Base-by-base conservation (phyloP, 2,113 vertebrate species). In the Gorsachius goisagi region DNA sequence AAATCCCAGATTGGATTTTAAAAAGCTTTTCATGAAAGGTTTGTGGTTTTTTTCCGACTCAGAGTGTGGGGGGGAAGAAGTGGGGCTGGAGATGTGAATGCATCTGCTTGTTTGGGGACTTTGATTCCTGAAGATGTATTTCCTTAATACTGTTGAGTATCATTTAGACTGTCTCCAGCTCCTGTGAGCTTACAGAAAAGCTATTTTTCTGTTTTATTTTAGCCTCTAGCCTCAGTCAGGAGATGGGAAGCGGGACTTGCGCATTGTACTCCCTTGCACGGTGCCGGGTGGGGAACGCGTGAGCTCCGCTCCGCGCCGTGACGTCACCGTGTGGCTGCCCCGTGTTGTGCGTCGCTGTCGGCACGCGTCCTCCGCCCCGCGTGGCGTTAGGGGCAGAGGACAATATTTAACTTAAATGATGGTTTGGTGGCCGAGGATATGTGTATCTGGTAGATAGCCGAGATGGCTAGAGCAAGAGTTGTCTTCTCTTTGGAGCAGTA, bases 241-340 rank as follows among this genome's bases (percentile, higher is more conserved):
- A 59, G 64, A 9, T 15, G 80, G n/a, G 76, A 16, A 52, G 64
- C 1, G n/a, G 90, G 69, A 2, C 32, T 47, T 4, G 52, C 30
- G 2, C 11, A 8, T 15, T 12, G 0, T 10, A 1, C 5, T 24
- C 8, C 39, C 12, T 47, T 1, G 5, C 26, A 1, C 4, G 5
- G 1, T 2, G 28, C 63, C 0, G 26, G 72, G 1, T 0, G 10
- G 71, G 69, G 50, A 37, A 7, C 2, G 1, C 0, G 15, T 1
- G 28, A 32, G 66, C 59, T 21, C 63, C 37, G 81, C 20, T 6
- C 11, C 2, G 3, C 30, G 44, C n/a, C 1, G 0, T 2, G 60
- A 0, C 0, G 1, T 4, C 4, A 1, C 63, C 4, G 3, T 0
- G 27, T 10, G 4, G 14, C 0, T 12, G 9, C 4, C 80, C 67